Base-by-base conservation (phyloP, 2,797 vertebrate species). In the Tadarida brasiliensis region DNA sequence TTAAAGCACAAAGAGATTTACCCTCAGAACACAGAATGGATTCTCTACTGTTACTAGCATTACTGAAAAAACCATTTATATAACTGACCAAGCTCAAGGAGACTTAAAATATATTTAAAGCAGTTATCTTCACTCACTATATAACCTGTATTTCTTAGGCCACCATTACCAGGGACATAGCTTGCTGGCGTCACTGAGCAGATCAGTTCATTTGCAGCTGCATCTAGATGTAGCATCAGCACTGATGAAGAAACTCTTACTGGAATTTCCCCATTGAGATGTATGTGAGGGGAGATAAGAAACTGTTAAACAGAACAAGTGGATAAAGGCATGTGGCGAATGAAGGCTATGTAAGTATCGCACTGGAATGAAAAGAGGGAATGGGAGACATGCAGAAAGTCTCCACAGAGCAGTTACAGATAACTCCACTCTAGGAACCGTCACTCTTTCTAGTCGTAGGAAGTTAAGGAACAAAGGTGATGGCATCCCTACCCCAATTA, bases 251-350 rank as follows among this genome's bases (percentile, higher is more conserved):
- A 57, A 39, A 59, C 26, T 86, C 51, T 68, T 68, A 30, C 28
- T 20, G 93, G 90, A 90, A 82, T 84, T 61, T 85, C 57, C 74
- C 77, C 51, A 74, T 63, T 95, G 91, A 82, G 80, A 65, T 17
- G 19, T 30, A 82, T 44, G 59, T 39, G 77, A 93, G 73, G 30
- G 14, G 81, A 73, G 68, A 90, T n/a, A 90, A 94, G 73, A 56
- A 82, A 94, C 39, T 95, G 65, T 87, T 65, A 54, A 80, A 84
- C 14, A 39, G 20, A 91, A 82, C 56, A 59, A 82, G 67, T n/a
- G 4, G 16, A 77, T 63, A 91, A 91, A 95, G 71, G 71, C 73
- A 93, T 80, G 90, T 5, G 56, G 84, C 73, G 70, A 87, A 96
- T 10, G 57, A 93, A 91, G 35, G 44, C 49, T 93, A 56, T 35